These are phyloP conservation scores for Pogonophryne albipinna DNA, from an alignment of 2,797 vertebrate species.

Conservation along the genomic window DNA sequence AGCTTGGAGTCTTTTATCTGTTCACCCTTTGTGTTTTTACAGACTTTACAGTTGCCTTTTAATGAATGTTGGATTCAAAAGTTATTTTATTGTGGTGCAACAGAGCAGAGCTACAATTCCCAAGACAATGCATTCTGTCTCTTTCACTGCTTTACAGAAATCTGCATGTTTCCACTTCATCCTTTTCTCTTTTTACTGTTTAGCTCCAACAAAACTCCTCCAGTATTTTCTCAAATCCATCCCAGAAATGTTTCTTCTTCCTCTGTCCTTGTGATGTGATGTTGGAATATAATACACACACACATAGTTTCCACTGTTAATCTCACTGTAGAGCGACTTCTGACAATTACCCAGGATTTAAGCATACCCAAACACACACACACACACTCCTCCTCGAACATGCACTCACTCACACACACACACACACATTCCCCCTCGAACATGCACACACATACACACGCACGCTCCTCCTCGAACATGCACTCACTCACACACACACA, in stretches of 20 bases:
- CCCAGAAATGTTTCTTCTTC: background rate
- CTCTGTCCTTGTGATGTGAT: background rate
- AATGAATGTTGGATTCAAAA: too few species aligned
- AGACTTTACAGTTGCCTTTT: background rate
- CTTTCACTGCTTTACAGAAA: background rate
- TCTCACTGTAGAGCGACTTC: constrained; percentile 24
- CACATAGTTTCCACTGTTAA: constrained; percentile 13
- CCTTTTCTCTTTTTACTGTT: background rate
- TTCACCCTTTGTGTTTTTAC: constrained; percentile 4
- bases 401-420: constrained; percentile 13
- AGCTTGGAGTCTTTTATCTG: background rate
- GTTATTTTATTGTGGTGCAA: too few species aligned
- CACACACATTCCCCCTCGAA: too few species aligned
- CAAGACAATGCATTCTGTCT: background rate
- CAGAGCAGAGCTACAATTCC: background rate
- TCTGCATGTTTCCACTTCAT: constrained; percentile 2
- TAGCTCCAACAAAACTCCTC: background rate
- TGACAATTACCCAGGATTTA: constrained; percentile 41
- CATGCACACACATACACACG: too few species aligned
- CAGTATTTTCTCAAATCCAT: constrained; percentile 9
- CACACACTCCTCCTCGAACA: constrained; percentile 18
- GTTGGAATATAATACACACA: background rate
- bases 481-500: too few species aligned
- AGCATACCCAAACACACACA: constrained; percentile 5
- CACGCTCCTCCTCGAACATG: too few species aligned